phyloP scores from a whole-genome alignment of 2,113 vertebrate species.

The Haemorhous mexicanus region DNA sequence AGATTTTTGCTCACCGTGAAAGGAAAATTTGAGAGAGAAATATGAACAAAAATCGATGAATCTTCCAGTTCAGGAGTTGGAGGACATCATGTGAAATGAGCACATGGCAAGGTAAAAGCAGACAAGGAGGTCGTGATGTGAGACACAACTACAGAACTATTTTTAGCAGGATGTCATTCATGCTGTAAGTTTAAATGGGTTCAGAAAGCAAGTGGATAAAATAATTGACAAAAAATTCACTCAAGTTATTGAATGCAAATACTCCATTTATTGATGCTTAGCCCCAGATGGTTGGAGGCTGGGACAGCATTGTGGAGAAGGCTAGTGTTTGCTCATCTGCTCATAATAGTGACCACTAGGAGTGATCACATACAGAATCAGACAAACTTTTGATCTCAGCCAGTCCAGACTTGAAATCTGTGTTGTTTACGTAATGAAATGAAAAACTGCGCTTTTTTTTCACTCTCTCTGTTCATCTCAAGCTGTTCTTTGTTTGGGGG shows the following conservation, averaged over 20 bases:
- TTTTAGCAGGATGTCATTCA: background rate
- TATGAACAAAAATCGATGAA: background rate
- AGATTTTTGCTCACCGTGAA: background rate
- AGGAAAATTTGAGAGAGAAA: background rate
- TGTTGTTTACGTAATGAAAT: background rate
- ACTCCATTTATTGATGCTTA: background rate
- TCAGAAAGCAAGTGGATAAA: background rate
- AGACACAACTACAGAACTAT: background rate
- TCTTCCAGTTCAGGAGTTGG: background rate
- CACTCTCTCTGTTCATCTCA: background rate
- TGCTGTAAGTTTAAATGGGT: background rate
- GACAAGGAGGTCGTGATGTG: background rate
- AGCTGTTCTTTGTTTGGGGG: background rate
- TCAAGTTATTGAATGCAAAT: background rate
- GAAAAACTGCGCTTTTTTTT: background rate
- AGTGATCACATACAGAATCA: background rate
- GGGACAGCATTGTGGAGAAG: background rate
- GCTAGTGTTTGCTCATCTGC: background rate
- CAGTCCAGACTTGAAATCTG: background rate
- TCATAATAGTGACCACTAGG: background rate
- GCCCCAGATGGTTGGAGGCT: background rate
- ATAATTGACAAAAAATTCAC: background rate
- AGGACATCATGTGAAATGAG: background rate
- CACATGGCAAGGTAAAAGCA: background rate
- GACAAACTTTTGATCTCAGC: background rate